Evolutionary conservation across 2,797 vertebrate genomes (phyloP).

Genomic region (Merluccius polli): DNA sequence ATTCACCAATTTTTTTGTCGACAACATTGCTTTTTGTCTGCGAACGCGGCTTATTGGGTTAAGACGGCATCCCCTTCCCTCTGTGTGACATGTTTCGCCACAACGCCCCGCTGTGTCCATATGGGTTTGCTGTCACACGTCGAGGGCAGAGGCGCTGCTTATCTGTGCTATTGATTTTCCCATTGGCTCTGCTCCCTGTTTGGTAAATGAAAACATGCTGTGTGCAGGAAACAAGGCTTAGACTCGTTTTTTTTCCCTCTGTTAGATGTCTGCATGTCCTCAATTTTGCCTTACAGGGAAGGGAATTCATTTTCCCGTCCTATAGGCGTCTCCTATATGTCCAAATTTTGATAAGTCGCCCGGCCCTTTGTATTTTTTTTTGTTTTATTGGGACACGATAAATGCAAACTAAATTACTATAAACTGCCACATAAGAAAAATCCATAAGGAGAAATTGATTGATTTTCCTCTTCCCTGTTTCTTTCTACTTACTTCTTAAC

Average conservation of each 20-base stretch:
- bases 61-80: constrained; percentile 46
- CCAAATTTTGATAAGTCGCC: constrained; percentile 20
- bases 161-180: constrained; percentile 74
- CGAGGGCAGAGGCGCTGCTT: constrained; percentile 63
- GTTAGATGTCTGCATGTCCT: constrained; percentile 44
- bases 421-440: background rate
- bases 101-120: constrained; percentile 64
- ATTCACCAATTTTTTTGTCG: constrained; percentile 13
- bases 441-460: background rate
- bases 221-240: constrained; percentile 58
- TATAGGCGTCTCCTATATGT: background rate
- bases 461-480: background rate
- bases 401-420: background rate
- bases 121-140: constrained; percentile 66
- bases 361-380: background rate
- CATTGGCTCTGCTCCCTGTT: constrained; percentile 67
- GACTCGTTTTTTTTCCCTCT: constrained; percentile 33
- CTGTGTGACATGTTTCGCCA: constrained; percentile 52
- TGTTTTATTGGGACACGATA: background rate
- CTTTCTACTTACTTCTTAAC: background rate
- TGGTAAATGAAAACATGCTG: constrained; percentile 74
- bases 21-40: constrained; percentile 33
- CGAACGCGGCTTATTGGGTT: constrained; percentile 27
- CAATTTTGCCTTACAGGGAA: constrained; percentile 29
- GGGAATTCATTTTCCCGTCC: constrained; percentile 17